phyloP scores from a whole-genome alignment of 2,797 vertebrate genomes.

The Myotis myotis region DNA sequence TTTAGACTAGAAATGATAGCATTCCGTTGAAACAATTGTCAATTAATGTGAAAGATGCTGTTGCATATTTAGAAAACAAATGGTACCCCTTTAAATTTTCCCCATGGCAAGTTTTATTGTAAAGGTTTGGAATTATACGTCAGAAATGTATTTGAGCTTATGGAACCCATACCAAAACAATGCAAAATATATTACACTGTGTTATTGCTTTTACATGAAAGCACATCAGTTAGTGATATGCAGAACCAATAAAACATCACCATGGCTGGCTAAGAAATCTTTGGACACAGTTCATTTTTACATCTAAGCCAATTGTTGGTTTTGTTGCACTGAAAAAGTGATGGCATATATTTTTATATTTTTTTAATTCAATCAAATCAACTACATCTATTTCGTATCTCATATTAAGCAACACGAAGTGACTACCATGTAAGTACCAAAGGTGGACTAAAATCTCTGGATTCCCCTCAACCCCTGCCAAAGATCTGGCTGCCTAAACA shows the following conservation, averaged over 20 bases:
- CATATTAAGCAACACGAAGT: constrained; percentile 82
- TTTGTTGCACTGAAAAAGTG: constrained; percentile 82
- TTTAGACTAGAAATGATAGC: constrained; percentile 80
- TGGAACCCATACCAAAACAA: constrained; percentile 73
- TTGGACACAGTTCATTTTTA: constrained; percentile 84
- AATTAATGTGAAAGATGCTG: constrained; percentile 76
- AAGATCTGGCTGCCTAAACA: constrained; percentile 76
- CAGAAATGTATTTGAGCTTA: constrained; percentile 77
- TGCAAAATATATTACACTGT: constrained; percentile 82
- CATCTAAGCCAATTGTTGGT: constrained; percentile 83
- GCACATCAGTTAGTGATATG: constrained; percentile 84
- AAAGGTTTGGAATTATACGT: constrained; percentile 64
- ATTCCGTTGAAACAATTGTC: constrained; percentile 81
- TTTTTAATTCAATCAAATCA: constrained; percentile 82
- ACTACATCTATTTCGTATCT: constrained; percentile 82
- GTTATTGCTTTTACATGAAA: constrained; percentile 85
- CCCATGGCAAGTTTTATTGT: constrained; percentile 72
- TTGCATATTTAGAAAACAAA: constrained; percentile 80
- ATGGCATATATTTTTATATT: constrained; percentile 80
- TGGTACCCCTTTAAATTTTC: constrained; percentile 74
- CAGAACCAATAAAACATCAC: constrained; percentile 83
- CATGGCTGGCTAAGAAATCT: constrained; percentile 78
- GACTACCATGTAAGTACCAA: constrained; percentile 67
- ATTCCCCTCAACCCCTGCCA: not conserved
- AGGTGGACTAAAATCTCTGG: constrained; percentile 74